Evolutionary conservation across 2,797 vertebrate genomes (phyloP).

Genomic region (Neosalanx taihuensis): DNA sequence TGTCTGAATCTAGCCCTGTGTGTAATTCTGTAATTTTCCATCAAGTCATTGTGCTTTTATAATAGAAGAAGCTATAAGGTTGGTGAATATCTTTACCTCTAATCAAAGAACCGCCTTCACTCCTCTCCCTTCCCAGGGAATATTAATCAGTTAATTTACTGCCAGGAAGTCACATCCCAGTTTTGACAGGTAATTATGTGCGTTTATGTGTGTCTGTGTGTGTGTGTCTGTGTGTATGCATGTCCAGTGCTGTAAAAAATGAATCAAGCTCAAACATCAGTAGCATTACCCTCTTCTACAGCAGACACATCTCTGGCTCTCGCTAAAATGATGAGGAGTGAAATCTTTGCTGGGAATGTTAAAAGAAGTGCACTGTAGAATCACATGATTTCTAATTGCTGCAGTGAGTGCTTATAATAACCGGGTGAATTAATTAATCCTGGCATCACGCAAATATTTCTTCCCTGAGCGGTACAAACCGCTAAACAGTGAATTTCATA

Average conservation of each 20-base stretch:
- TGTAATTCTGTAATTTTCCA: slow-evolving; percentile 30
- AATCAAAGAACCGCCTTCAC: slow-evolving; percentile 34
- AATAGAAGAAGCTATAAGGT: slow-evolving; percentile 48
- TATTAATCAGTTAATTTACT: slow-evolving; percentile 69
- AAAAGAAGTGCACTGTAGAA: slow-evolving; percentile 58
- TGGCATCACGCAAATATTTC: slow-evolving; percentile 58
- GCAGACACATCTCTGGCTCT: neutral
- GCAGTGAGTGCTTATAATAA: slow-evolving; percentile 55
- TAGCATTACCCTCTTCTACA: neutral
- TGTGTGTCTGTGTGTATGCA: neutral
- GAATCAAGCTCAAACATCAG: neutral
- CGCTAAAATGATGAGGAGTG: neutral
- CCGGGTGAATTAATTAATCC: slow-evolving; percentile 47
- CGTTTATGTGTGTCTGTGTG: slow-evolving; percentile 1
- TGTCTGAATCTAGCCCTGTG: neutral
- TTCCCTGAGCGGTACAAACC: slow-evolving; percentile 23
- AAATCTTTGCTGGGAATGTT: slow-evolving; percentile 43
- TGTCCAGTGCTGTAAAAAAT: neutral
- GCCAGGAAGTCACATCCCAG: slow-evolving; percentile 55
- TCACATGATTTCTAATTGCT: slow-evolving; percentile 62
- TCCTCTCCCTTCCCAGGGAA: slow-evolving; percentile 33
- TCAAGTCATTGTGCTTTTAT: slow-evolving; percentile 38
- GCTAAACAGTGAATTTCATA: too few species aligned
- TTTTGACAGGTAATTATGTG: slow-evolving; percentile 66
- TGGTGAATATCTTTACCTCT: slow-evolving; percentile 56